phyloP scores from a whole-genome alignment of 2,797 vertebrate species.

The Eospalax fontanierii region DNA sequence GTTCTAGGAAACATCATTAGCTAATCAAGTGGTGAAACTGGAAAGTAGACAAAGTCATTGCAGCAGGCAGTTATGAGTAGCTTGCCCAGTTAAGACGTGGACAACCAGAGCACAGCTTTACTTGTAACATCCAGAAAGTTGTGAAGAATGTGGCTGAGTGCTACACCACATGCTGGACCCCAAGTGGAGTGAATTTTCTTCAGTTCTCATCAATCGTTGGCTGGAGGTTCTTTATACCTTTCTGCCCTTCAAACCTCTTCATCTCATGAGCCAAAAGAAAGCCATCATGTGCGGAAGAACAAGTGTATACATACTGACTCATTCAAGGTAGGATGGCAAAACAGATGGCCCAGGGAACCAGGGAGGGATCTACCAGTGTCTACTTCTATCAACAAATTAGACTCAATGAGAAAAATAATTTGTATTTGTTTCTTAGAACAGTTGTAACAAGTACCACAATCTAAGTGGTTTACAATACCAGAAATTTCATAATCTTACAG shows the following conservation, averaged over 20 bases:
- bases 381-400: background rate
- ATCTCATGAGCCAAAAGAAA: background rate
- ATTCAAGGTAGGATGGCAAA: background rate
- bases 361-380: background rate
- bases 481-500: background rate
- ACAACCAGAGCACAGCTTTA: accelerated
- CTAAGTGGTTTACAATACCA: background rate
- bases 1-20: background rate
- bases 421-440: background rate
- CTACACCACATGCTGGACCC: too few relatives aligned
- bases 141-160: too few relatives aligned
- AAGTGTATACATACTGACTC: background rate
- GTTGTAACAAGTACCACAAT: background rate
- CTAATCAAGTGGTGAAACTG: background rate
- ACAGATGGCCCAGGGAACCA: background rate
- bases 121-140: background rate
- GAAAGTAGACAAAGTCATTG: accelerated
- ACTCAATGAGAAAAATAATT: background rate
- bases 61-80: background rate
- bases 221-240: background rate
- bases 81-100: background rate
- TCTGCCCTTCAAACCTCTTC: background rate
- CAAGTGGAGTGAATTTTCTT: background rate
- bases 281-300: background rate
- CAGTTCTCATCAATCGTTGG: background rate